Evolutionary conservation across 2,888 invertebrate species (phyloP).

Genomic region (Idaea dimidiata): DNA sequence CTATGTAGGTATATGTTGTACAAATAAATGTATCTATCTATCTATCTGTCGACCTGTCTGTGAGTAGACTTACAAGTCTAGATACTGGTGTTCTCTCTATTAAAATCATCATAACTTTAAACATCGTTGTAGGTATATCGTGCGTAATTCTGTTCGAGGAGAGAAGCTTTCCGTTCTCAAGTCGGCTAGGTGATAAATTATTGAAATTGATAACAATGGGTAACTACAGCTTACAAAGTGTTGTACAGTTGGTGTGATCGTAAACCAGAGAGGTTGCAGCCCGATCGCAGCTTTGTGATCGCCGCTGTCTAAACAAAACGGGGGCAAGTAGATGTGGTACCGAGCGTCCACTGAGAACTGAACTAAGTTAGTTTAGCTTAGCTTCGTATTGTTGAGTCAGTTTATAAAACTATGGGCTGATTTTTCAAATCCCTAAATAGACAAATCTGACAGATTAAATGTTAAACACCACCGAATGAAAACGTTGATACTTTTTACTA

Average conservation of each 20-base stretch:
- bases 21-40: too few relatives aligned
- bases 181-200: conserved; percentile 69
- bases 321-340: neutral
- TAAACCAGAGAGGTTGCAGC: conserved; percentile 75
- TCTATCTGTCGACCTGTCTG: too few relatives aligned
- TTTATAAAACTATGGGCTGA: too few relatives aligned
- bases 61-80: too few relatives aligned
- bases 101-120: neutral
- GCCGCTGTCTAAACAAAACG: conserved; percentile 72
- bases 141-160: conserved; percentile 44
- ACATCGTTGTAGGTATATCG: neutral
- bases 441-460: too few relatives aligned
- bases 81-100: neutral
- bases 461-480: too few relatives aligned
- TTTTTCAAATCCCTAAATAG: too few relatives aligned
- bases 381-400: too few relatives aligned
- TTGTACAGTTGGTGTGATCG: conserved; percentile 73
- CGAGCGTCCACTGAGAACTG: too few relatives aligned
- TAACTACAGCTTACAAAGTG: conserved; percentile 62
- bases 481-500: too few relatives aligned
- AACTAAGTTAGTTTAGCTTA: too few relatives aligned
- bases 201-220: conserved; percentile 78
- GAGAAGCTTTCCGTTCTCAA: conserved; percentile 67
- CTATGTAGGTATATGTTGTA: too few relatives aligned
- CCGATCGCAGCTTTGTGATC: conserved; percentile 63